Base-by-base conservation (phyloP, 92 coral and sea anemone species). In the Heteractis magnifica region DNA sequence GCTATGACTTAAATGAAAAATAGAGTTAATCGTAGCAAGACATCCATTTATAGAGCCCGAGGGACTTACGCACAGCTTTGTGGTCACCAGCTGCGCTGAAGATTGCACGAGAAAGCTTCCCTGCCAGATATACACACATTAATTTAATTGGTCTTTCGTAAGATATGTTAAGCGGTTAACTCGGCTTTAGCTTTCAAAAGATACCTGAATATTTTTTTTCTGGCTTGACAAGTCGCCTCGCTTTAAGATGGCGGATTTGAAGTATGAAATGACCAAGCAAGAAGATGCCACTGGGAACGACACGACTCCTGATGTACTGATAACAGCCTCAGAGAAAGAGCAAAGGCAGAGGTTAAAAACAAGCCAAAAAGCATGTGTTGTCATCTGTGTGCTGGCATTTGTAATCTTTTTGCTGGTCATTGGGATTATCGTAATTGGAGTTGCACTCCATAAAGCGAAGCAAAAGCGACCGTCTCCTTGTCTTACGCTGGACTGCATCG, bases 371-470 rank as follows among this genome's bases (percentile, higher is more conserved):
- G 68, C 78, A 6, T 56, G 48, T 41, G 77, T 85, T 18, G 50
- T 85, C 51, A 6, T 56, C 4, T 72, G 83, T 21, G 79, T 78
- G 2, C 41, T 85, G 21, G 71, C 19, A 50, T 85, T 85, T 49
- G 26, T 85, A 15, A 71, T 75, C 49, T 56, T 85, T n/a, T 13
- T 85, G 71, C 62, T 85, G 6, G 16, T 85, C 10, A 71, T 78
- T 64, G 88, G 88, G 48, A 21, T 85, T 14, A 85, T 85, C 12
- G 88, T 85, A 12, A 82, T 77, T 50, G 88, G 83, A 11, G 83
- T 85, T 71, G 48, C 44, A 68, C 49, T 68, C 12, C 73, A 68
- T 14, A 68, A 68, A 26, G 73, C 73, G 6, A 68, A 26, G 15
- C 73, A 68, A 8, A 68, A 68, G 11, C 73, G 10, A 23, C 48